phyloP scores from a whole-genome alignment of 2,113 vertebrate genomes.

The Symphodus melops region DNA sequence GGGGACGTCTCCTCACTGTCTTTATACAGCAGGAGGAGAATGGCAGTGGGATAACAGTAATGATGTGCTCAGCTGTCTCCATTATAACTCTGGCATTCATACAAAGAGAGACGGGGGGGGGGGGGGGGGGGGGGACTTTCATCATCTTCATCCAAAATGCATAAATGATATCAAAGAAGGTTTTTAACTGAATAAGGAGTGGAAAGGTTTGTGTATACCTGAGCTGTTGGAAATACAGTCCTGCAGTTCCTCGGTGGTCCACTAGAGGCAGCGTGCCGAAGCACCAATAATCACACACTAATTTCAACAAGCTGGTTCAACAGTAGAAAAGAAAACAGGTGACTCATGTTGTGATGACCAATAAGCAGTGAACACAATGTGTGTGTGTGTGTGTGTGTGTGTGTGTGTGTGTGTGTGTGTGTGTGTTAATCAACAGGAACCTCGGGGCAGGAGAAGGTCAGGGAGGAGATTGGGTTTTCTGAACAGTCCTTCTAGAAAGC shows the following conservation, averaged over 20 bases:
- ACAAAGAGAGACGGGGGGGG: conserved; percentile 6
- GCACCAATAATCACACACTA: too few relatives aligned
- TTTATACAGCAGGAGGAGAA: conserved; percentile 61
- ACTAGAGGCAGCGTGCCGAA: too few relatives aligned
- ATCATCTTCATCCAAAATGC: neutral
- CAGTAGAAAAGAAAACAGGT: too few relatives aligned
- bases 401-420: neutral
- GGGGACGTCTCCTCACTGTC: conserved; percentile 45
- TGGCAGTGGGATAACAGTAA: conserved; percentile 55
- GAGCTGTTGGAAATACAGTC: too few relatives aligned
- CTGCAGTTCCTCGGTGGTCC: too few relatives aligned
- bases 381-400: too few relatives aligned
- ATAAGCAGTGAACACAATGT: too few relatives aligned
- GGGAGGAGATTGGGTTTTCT: conserved; percentile 74
- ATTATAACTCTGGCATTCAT: conserved; percentile 45
- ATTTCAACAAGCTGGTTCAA: too few relatives aligned
- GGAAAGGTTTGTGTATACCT: neutral
- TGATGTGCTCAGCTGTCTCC: conserved; percentile 57
- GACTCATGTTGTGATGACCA: too few relatives aligned
- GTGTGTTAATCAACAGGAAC: conserved; percentile 67
- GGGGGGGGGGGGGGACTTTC: conserved; percentile 3
- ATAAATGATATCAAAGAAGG: neutral
- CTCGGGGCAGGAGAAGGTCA: conserved; percentile 73
- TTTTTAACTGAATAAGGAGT: neutral
- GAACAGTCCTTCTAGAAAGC: conserved; percentile 65